phyloP scores from a whole-genome alignment of 2,888 invertebrate genomes.

The Leptopilina drosophilae region DNA sequence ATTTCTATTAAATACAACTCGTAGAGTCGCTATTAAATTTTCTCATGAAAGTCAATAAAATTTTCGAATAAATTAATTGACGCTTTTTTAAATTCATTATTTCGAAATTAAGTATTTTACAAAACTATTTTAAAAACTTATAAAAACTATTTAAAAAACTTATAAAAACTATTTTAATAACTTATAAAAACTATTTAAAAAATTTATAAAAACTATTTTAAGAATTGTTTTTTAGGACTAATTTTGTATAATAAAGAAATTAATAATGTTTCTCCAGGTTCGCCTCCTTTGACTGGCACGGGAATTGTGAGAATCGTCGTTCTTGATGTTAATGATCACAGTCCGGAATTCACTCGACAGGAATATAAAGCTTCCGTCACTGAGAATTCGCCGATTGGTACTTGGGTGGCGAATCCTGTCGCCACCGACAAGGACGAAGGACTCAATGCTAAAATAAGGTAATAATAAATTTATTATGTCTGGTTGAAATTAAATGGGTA shows the following conservation, averaged over 20 bases:
- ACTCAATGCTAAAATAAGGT: constrained; percentile 89
- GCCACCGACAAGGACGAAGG: constrained; percentile 91
- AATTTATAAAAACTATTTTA: background rate
- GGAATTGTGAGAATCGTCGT: constrained; percentile 93
- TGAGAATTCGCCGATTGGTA: constrained; percentile 90
- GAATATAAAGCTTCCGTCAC: constrained; percentile 87
- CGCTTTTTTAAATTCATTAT: background rate
- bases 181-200: background rate
- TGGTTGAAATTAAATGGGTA: too few relatives aligned
- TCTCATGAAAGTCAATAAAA: constrained; percentile 37
- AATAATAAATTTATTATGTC: background rate
- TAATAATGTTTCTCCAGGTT: constrained; percentile 81
- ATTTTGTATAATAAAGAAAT: too few relatives aligned
- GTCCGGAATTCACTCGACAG: constrained; percentile 90
- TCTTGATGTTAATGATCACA: constrained; percentile 96
- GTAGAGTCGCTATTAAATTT: constrained; percentile 3
- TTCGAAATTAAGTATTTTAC: background rate
- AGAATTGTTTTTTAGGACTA: background rate
- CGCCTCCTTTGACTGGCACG: constrained; percentile 94
- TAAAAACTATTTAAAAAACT: background rate
- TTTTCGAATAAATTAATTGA: constrained; percentile 21
- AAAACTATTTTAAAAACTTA: background rate
- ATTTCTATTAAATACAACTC: constrained; percentile 23
- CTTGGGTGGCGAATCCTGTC: constrained; percentile 86
- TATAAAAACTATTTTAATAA: background rate